These are phyloP conservation scores for Diabrotica balteata DNA, from an alignment of 2,888 invertebrate species.

Conservation along the genomic window DNA sequence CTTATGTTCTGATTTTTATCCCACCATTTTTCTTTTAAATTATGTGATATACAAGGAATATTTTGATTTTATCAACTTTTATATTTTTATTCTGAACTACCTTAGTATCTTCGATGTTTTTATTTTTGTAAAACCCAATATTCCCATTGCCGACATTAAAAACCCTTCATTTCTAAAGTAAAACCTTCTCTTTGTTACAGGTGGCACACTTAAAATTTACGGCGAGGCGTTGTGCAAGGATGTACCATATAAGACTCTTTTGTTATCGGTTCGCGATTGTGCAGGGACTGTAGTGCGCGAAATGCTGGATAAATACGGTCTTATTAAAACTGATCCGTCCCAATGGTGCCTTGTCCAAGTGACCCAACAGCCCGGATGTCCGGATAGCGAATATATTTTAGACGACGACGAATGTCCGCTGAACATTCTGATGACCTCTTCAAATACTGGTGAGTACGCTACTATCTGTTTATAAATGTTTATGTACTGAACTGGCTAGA, in stretches of 20 bases:
- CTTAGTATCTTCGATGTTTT: too few species aligned
- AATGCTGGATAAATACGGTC: slow-evolving; percentile 96
- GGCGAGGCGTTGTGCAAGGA: slow-evolving; percentile 95
- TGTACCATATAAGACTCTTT: slow-evolving; percentile 97
- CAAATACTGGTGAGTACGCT: slow-evolving; percentile 78
- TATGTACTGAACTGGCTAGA: too few species aligned
- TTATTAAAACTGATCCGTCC: slow-evolving; percentile 86
- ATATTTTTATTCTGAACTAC: too few species aligned
- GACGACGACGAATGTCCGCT: slow-evolving; percentile 98
- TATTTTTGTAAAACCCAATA: too few species aligned
- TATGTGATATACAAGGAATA: too few species aligned
- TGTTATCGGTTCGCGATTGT: slow-evolving; percentile 91
- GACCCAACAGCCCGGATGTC: slow-evolving; percentile 62
- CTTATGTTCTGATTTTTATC: too few species aligned
- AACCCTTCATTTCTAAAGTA: too few species aligned
- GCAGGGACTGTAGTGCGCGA: slow-evolving; percentile 93
- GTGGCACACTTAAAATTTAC: slow-evolving; percentile 92
- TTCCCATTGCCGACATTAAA: too few species aligned
- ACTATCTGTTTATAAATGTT: slow-evolving; percentile 1
- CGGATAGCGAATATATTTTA: slow-evolving; percentile 87
- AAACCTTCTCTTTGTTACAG: slow-evolving; percentile 56
- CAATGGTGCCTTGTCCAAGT: slow-evolving; percentile 97
- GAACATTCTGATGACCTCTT: slow-evolving; percentile 90
- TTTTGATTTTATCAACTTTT: too few species aligned
- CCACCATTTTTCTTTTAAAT: too few species aligned